Conservation (phyloP, 2,888 invertebrate genomes). For the Dugesia japonica region DNA sequence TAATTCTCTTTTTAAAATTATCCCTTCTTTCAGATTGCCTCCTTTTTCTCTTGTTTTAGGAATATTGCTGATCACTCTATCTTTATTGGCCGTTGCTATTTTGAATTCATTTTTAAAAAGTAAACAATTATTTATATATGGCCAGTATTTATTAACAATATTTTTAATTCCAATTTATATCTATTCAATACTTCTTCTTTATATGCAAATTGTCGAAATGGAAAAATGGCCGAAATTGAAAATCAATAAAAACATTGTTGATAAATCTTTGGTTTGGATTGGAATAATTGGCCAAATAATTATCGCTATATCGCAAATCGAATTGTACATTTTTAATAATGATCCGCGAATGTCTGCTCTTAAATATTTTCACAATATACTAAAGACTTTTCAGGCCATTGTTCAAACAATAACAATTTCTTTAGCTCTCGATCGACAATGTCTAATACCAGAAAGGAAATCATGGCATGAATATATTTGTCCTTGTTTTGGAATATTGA, state of each 20-base stretch:
- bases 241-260: neutral
- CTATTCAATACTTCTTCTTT: neutral
- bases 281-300: neutral
- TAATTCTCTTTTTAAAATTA: neutral
- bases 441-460: neutral
- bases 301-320: neutral
- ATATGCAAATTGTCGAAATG: neutral
- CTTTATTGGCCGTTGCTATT: neutral
- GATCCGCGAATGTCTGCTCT: neutral
- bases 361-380: neutral
- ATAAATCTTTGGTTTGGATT: neutral
- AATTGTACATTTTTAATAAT: neutral
- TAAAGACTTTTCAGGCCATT: neutral
- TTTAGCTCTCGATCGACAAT: neutral
- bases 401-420: neutral
- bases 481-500: neutral
- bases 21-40: neutral
- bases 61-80: neutral
- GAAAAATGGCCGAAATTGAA: neutral
- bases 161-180: neutral
- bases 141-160: neutral
- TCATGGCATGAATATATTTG: neutral
- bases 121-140: neutral
- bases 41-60: neutral
- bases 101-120: neutral